A percentile compares a stretch with the other conserved stretches of the same genome.
phyloP scores from a whole-genome alignment of 2,888 invertebrate species.

The Ypsolopha scabrella region DNA sequence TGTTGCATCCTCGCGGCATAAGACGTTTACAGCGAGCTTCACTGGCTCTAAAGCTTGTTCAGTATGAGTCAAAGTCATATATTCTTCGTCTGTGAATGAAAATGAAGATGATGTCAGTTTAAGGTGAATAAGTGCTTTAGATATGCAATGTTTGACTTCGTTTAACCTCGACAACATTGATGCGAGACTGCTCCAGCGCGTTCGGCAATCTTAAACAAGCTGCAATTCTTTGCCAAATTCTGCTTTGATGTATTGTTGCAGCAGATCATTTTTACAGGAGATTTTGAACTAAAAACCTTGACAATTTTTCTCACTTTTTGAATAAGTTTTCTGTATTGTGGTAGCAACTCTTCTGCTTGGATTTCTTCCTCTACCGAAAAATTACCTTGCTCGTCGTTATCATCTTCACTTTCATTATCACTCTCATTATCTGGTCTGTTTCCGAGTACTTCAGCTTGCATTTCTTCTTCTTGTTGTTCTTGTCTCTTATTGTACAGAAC shows the following conservation, averaged over 20 bases:
- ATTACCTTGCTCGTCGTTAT: slow-evolving; percentile 5
- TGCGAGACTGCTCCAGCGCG: slow-evolving; percentile 9
- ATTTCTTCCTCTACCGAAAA: slow-evolving; percentile 6
- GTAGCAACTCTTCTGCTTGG: slow-evolving; percentile 5
- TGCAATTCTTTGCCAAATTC: slow-evolving; percentile 10
- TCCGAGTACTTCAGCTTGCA: too few relatives aligned
- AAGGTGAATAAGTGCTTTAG: slow-evolving; percentile 7
- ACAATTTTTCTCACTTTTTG: slow-evolving; percentile 6
- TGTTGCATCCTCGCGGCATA: too few relatives aligned
- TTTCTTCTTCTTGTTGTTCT: too few relatives aligned
- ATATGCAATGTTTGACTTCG: slow-evolving; percentile 6
- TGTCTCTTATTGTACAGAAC: too few relatives aligned
- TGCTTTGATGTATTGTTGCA: slow-evolving; percentile 11
- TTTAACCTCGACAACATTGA: slow-evolving; percentile 7
- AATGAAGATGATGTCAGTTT: slow-evolving; percentile 7
- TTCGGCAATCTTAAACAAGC: slow-evolving; percentile 9
- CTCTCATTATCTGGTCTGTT: slow-evolving; percentile 1
- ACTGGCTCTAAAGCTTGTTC: slow-evolving; percentile 1
- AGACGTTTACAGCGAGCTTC: too few relatives aligned
- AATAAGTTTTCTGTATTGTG: slow-evolving; percentile 6
- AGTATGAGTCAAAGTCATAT: not conserved
- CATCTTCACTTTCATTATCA: slow-evolving; percentile 6
- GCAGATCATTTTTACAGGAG: slow-evolving; percentile 8
- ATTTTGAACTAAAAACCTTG: slow-evolving; percentile 9
- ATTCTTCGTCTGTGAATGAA: slow-evolving; percentile 6